These are phyloP conservation scores for Pseudochaenichthys georgianus DNA, from an alignment of 2,797 vertebrate genomes.

Conservation along the genomic window DNA sequence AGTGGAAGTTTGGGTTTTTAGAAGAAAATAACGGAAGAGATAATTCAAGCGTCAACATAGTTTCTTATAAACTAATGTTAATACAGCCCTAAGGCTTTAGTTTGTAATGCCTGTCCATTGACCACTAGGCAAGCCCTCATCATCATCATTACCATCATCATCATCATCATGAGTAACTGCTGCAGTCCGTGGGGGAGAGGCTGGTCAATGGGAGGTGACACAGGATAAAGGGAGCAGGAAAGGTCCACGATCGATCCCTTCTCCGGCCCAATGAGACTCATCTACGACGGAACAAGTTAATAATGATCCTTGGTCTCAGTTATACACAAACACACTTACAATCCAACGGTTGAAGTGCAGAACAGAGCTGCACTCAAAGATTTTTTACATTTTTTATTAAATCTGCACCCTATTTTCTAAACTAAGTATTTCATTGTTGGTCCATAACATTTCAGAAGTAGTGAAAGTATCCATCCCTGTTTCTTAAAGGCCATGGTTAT, in stretches of 20 bases:
- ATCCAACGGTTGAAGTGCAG: background rate
- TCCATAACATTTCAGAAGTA: no score
- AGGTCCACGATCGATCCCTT: slow-evolving; percentile 75
- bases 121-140: slow-evolving; percentile 62
- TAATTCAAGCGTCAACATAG: slow-evolving; percentile 13
- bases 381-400: no score
- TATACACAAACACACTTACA: slow-evolving; percentile 28
- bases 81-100: slow-evolving; percentile 22
- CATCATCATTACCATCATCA: slow-evolving; percentile 56
- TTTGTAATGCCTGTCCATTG: slow-evolving; percentile 45
- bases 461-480: no score
- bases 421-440: no score
- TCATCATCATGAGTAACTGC: slow-evolving; percentile 72
- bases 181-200: slow-evolving; percentile 52
- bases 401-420: no score
- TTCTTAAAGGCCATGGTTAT: no score
- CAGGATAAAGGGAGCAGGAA: slow-evolving; percentile 52
- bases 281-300: slow-evolving; percentile 68
- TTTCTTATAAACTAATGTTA: slow-evolving; percentile 16
- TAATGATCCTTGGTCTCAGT: slow-evolving; percentile 70
- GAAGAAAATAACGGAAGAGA: background rate
- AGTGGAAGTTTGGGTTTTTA: slow-evolving; percentile 22
- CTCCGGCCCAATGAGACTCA: slow-evolving; percentile 69
- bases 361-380: no score
- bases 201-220: slow-evolving; percentile 75